Conservation (phyloP, 2,797 vertebrate species). For the Natrix natrix region DNA sequence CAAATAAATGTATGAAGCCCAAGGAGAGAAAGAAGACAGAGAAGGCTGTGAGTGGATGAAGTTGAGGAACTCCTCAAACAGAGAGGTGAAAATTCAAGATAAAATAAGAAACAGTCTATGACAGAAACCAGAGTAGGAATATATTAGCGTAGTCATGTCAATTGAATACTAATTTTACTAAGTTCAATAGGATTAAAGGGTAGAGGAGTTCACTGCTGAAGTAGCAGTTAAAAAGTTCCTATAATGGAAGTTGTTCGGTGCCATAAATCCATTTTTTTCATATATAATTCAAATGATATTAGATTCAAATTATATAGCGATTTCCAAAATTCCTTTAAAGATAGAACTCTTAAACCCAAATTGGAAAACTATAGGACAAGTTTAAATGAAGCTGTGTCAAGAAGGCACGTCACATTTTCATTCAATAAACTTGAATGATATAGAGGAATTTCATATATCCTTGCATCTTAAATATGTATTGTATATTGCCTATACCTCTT, state of each 20-base stretch:
- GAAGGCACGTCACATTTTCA: constrained; percentile 4
- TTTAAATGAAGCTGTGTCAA: background rate
- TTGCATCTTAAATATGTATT: background rate
- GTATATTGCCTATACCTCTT: background rate
- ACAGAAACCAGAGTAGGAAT: background rate
- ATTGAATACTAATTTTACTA: background rate
- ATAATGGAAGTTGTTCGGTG: background rate
- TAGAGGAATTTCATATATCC: background rate
- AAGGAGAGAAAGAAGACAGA: background rate
- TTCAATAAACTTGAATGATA: background rate
- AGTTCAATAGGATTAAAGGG: background rate
- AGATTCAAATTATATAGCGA: background rate
- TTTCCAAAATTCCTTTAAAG: background rate
- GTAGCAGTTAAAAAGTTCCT: background rate
- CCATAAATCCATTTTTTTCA: background rate
- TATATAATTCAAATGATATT: background rate
- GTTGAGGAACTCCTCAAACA: background rate
- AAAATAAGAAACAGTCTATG: background rate
- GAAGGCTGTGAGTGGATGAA: background rate
- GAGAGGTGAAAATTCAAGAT: background rate
- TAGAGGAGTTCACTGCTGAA: background rate
- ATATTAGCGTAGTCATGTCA: background rate
- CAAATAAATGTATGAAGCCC: background rate
- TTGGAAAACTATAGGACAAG: background rate
- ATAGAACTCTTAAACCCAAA: background rate